Evolutionary conservation across 2,113 vertebrate genomes (phyloP).

Genomic region (Aythya baeri): DNA sequence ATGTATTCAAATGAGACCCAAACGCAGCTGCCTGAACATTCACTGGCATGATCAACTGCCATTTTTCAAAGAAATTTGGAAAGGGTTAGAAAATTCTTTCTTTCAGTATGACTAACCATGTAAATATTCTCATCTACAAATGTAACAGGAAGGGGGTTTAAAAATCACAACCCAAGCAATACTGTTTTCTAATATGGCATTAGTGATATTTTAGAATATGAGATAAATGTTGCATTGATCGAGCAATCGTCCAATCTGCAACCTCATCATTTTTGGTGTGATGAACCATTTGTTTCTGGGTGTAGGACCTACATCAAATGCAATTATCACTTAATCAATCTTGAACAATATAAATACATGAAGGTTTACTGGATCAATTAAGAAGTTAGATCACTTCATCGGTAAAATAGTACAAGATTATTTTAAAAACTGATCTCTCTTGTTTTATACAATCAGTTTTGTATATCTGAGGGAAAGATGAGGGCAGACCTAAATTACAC

Average conservation of each 20-base stretch:
- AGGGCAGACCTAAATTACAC: conserved; percentile 4
- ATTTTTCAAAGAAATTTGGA: not conserved
- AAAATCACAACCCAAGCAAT: not conserved
- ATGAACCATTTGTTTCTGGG: not conserved
- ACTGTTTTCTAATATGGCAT: not conserved
- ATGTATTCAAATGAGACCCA: not conserved
- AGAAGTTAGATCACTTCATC: conserved; percentile 41
- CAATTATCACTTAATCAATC: conserved; percentile 56
- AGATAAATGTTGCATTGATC: not conserved
- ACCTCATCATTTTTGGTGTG: conserved; percentile 30
- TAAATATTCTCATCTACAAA: not conserved
- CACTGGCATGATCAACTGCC: not conserved
- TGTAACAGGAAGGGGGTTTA: not conserved
- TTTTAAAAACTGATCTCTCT: conserved; percentile 27
- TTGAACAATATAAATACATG: not conserved
- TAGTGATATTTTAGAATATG: not conserved
- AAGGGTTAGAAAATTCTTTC: not conserved
- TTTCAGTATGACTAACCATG: not conserved
- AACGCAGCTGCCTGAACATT: not conserved
- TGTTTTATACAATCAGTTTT: not conserved
- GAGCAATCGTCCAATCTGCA: not conserved
- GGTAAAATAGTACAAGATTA: conserved; percentile 8
- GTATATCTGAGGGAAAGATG: not conserved
- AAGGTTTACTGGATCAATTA: conserved; percentile 47
- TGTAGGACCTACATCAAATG: conserved; percentile 21